phyloP scores from a whole-genome alignment of 2,797 vertebrate genomes.

The Pipistrellus kuhlii region DNA sequence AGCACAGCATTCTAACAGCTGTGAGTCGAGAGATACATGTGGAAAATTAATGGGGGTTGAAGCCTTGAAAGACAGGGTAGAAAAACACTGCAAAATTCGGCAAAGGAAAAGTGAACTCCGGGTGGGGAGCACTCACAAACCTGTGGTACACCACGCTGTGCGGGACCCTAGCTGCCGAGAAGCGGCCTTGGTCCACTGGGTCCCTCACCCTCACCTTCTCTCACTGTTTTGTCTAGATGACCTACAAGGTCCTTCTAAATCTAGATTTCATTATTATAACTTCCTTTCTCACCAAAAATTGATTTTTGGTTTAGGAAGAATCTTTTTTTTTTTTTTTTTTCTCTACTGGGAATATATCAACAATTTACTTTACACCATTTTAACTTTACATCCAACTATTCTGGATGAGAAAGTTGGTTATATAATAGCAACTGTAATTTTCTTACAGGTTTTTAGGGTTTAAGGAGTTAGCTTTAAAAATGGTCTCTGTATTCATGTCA shows the following conservation, averaged over 20 bases:
- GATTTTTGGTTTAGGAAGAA: neutral
- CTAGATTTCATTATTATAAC: slow-evolving; percentile 9
- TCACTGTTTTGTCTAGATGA: neutral
- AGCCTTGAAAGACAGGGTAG: neutral
- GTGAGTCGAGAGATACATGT: neutral
- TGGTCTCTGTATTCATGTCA: neutral
- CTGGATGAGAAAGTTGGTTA: neutral
- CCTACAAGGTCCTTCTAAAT: neutral
- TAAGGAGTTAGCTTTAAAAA: neutral
- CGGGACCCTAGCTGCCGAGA: neutral
- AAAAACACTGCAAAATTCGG: neutral
- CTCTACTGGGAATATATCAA: neutral
- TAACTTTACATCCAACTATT: neutral
- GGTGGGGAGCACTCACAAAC: neutral
- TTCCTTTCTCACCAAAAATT: neutral
- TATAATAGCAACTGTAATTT: neutral
- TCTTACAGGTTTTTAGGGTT: slow-evolving; percentile 5
- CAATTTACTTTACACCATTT: slow-evolving; percentile 33
- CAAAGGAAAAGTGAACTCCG: neutral
- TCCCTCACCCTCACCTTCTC: neutral
- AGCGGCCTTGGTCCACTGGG: neutral
- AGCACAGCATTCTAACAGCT: neutral
- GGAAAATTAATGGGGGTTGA: neutral
- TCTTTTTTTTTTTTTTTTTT: neutral
- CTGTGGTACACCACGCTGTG: fast-evolving